Base-by-base conservation (phyloP, 2,888 invertebrate genomes). In the Eristalinus sepulchralis region DNA sequence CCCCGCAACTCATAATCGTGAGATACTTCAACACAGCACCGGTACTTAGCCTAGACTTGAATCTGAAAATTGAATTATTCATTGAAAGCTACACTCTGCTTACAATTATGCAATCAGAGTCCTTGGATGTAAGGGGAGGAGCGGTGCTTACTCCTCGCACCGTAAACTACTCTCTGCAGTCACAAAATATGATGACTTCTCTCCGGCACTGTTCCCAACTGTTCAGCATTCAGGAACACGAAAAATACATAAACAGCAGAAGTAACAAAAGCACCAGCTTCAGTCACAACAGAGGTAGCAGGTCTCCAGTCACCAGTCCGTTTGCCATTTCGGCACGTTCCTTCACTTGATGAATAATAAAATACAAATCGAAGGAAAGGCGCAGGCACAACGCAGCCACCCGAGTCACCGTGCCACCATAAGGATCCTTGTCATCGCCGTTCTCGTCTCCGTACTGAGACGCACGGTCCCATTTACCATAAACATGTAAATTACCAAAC, bases 401-500 rank as follows among this genome's bases (percentile, higher is more conserved):
- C 24, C 22, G 27, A 11, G 1, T 10, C 20, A 55, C 10, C 5
- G 27, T 27, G 6, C 13, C 24, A 24, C 57, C 24, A 34, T 67
- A 31, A 13, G 34, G 13, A 68, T 57, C 31, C 47, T 47, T 47
- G 47, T 47, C 47, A 17, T n/a, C 55, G 34, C 36, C 60, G 76
- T 3, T 5, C 27, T 47, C n/a, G 24, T 67, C 47, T 33, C 57
- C 64, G 47, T 47, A n/a, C 47, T 27, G 27, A 17, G n/a, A n/a
- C n/a, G n/a, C n/a, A n/a, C n/a, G n/a, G 47, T 47, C 47, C 47
- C 47, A 47, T 60, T 64, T 31, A 60, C 72, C 59, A 64, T 73
- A 73, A 79, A 79, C 68, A 83, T 83, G 83, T 78, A 78, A 83
- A 83, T 78, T 83, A 62, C 47, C 33, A 31, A 63, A 31, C 63